These are phyloP conservation scores for Anastatus disparis DNA, from an alignment of 1,140 invertebrate genomes.

Conservation along the genomic window DNA sequence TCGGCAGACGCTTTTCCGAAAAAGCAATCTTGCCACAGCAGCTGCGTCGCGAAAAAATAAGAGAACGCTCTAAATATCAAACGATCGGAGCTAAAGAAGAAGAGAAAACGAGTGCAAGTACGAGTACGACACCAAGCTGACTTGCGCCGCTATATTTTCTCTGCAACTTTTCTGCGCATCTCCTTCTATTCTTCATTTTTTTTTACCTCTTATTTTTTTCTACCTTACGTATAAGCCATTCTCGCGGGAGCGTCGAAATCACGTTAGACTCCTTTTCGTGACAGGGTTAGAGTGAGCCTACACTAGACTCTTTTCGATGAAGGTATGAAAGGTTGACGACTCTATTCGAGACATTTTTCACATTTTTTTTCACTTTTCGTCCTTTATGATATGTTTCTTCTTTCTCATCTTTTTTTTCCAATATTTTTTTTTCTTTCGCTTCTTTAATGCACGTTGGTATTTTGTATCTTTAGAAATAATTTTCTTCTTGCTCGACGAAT, in stretches of 20 bases:
- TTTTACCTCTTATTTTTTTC: neutral
- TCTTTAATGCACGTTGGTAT: neutral
- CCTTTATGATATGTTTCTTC: neutral
- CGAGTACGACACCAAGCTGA: constrained; percentile 20
- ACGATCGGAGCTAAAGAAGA: no score
- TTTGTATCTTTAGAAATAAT: neutral
- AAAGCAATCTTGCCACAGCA: constrained; percentile 38
- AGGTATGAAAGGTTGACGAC: constrained; percentile 13
- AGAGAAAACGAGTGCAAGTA: no score
- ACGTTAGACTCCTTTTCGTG: constrained; percentile 28
- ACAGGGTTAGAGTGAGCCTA: neutral
- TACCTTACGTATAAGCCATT: neutral
- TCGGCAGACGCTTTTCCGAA: constrained; percentile 24
- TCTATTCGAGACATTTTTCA: constrained; percentile 31
- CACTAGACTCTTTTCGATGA: no score
- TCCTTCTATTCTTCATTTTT: neutral
- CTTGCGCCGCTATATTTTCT: constrained; percentile 14
- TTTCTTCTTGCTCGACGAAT: neutral
- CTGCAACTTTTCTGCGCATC: neutral
- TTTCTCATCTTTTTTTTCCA: neutral
- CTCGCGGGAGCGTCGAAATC: constrained; percentile 19
- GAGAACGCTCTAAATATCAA: constrained; percentile 40
- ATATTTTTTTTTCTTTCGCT: neutral
- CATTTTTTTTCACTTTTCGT: constrained; percentile 1
- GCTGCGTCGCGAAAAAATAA: constrained; percentile 33